Base-by-base conservation (phyloP, 2,113 vertebrate genomes). In the Rutilus rutilus region DNA sequence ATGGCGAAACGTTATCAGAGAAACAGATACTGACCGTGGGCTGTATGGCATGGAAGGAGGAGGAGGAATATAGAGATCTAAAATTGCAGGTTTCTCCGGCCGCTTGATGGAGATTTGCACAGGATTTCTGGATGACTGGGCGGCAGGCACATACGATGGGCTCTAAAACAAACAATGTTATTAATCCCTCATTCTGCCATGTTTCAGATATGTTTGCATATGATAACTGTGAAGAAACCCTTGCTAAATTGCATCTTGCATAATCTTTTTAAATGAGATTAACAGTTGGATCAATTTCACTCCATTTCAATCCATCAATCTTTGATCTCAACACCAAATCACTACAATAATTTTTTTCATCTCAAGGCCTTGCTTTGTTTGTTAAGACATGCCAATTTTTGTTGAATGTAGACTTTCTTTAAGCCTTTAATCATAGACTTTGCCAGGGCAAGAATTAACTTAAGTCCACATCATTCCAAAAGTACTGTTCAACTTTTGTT, bases 11-110 rank as follows among this genome's bases (percentile, higher is more conserved):
- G 30, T 71, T 80, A 57, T 3, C 59, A 77, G 19, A 59, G 59
- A 27, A 59, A 60, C 14, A 47, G 6, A 54, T 19, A 88, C 96
- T 73, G 94, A 99, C 98, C 95, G 91, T 19, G 97, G 97, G 2
- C 91, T 91, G 90, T 98, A 99, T 0, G 97, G 97, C 2, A 96
- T 92, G 11, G 94, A 85, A 0, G 98, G 98, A 0, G 97, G 98
- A 78, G 97, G 97, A 45, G 97, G 97, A 67, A 98, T 96, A 85
- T 96, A 96, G 30, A 98, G 91, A 82, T 99, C 97, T 90, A 98
- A 86, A 90, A 98, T 96, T 87, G 97, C 93, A 0, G 97, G 92
- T 87, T 98, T 98, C 87, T 96, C 96, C 80, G n/a, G 78, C n/a
- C 95, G 96, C 90, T 93, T 96, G 90, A 93, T 87, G 0, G 93